Conservation (phyloP, 2,888 invertebrate species). For the Adelognathus sp. region DNA sequence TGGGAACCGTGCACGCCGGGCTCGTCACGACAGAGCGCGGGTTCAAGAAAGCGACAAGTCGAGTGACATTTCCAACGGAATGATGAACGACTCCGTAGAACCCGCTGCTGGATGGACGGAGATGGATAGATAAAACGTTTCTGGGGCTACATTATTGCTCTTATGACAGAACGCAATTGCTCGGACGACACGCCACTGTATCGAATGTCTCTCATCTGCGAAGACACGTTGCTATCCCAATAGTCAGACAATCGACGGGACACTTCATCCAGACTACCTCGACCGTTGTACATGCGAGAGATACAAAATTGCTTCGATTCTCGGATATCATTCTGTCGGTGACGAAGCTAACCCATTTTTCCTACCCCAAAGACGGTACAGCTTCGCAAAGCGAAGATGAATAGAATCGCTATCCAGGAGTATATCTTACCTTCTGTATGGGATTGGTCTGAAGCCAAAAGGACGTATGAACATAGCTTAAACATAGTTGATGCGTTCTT, state of each 20-base stretch:
- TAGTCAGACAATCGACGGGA: not conserved
- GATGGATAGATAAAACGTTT: not conserved
- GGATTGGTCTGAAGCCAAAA: too few species aligned
- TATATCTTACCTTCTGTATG: constrained; percentile 60
- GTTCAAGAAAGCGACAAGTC: constrained; percentile 28
- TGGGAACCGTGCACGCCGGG: constrained; percentile 18
- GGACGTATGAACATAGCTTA: too few species aligned
- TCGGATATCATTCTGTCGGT: constrained; percentile 71
- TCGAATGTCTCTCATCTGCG: not conserved
- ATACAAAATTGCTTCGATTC: constrained; percentile 73
- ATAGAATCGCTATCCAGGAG: constrained; percentile 66
- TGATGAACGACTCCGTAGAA: constrained; percentile 12
- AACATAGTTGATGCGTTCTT: too few species aligned
- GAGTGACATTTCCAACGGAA: constrained; percentile 29
- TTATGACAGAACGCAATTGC: constrained; percentile 7
- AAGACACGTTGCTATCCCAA: not conserved
- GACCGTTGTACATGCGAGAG: constrained; percentile 44
- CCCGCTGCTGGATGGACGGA: not conserved
- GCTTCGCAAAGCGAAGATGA: constrained; percentile 74
- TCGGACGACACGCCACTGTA: not conserved
- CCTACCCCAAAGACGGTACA: constrained; percentile 60
- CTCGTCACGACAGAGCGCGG: constrained; percentile 31
- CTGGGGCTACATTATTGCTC: not conserved
- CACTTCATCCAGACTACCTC: not conserved
- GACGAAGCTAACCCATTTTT: constrained; percentile 75